Base-by-base conservation (phyloP, 1,140 invertebrate species). In the Gyrodactylus salaris region DNA sequence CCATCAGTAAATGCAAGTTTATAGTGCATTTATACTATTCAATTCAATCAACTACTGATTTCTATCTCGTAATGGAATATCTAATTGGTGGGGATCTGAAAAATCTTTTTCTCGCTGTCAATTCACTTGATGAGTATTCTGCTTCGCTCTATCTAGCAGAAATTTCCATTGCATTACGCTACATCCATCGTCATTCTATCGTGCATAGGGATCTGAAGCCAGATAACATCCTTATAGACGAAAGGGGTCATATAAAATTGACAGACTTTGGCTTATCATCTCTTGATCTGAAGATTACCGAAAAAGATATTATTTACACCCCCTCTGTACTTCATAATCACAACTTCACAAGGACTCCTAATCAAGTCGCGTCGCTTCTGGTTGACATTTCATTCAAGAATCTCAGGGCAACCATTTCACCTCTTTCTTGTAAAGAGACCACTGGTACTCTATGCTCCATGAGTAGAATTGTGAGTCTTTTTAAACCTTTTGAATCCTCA, bases 21-120 rank as follows among this genome's bases (percentile, higher is more conserved):
- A 71, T 71, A 24, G 70, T 71, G 25, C 70, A 71, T 71, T 25
- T 71, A 25, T 71, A 71, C 26, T 71, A 71, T 25, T 71, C 70
- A 1, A 24, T 71, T 21, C 70, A 71, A 71, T 25, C 70, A 7
- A 1, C 25, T 1, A 71, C 21, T 20, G 1, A 71, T 25, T 21
- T 71, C 1, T 71, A 24, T 71, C 25, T 71, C 19, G 70, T 71
- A 24, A 71, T 71, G 34, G 34, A 54, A 54, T 54, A 54, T 54
- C n/a, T 54, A 54, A 54, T 54, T n/a, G 34, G 34, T 54, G 34
- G 34, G n/a, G 34, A 54, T n/a, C n/a, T 54, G 34, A 54, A 54
- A n/a, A 54, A 54, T 54, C n/a, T 54, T 7, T 54, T 54, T 7
- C 34, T 54, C n/a, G 34, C n/a, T 7, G 34, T n/a, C 7, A 54